Evolutionary conservation across 2,888 invertebrate species (phyloP), one percentile per base, ranked within the genome.

Genomic region (Hymenopus coronatus): DNA sequence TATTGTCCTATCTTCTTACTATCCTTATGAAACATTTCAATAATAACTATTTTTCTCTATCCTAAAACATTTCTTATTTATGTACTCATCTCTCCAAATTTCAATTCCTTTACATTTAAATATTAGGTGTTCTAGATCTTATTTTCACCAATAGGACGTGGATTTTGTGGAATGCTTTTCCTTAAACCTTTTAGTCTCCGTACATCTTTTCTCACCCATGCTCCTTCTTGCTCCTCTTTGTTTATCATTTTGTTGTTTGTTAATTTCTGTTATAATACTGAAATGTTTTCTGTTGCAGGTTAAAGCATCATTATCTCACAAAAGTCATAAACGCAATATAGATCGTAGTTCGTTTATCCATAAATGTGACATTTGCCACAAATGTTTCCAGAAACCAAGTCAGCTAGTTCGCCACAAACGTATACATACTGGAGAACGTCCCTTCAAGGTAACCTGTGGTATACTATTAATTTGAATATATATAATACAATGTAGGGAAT

Each of bases 401-500:
- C 95, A 96, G 91, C 93, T 96, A 88, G 93, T 94, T 91, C 93
- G 96, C 28, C 96, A 96, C 92, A 93, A 94, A 83, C 93, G 96
- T 90, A 96, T 96, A 46, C 96, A 96, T 91, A 96, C 96, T 27
- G 96, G 96, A 90, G 95, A 95, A 91, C 94, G 94, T 91, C 95
- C 96, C 0, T 95, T 94, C 92, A 93, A 93, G 92, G 95, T 95
- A 93, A 40, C 88, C 88, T 82, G 88, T 81, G 88, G 54, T 54
- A 88, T 82, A 30, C 28, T 85, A 30, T 88, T 20, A 88, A 1
- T 8, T 33, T 33, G 33, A 33, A 33, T 33, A 7, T 33, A 33
- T 33, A 7, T n/a, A n/a, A n/a, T n/a, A 8, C 12, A 40, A 40
- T 40, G 12, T 12, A 40, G 6, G 40, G 12, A 6, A 6, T 40